A percentile compares a stretch with the other conserved stretches of the same genome.
Evolutionary conservation across 2,888 invertebrate species (phyloP).

Genomic region (Corythucha ciliata): DNA sequence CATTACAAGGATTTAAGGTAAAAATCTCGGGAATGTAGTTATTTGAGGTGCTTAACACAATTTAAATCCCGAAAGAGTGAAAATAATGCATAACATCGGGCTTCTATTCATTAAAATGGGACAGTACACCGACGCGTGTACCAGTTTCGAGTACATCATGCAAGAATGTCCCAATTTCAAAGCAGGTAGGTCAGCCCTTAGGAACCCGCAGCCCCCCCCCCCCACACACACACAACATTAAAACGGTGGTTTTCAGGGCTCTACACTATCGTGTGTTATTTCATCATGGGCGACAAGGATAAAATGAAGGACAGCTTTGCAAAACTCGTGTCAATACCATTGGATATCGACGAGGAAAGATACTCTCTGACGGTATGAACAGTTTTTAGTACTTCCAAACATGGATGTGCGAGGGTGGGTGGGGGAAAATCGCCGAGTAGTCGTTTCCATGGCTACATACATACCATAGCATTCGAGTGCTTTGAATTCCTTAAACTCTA

Average conservation of each 20-base stretch:
- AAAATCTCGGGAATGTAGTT: background rate
- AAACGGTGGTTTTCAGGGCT: conserved; percentile 56
- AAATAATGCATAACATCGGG: conserved; percentile 97
- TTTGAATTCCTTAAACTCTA: too few species aligned
- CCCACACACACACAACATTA: too few species aligned
- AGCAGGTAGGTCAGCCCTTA: conserved; percentile 48
- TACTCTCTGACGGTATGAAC: conserved; percentile 45
- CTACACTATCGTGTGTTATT: conserved; percentile 79
- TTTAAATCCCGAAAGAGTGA: conserved; percentile 53
- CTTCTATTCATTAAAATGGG: conserved; percentile 91
- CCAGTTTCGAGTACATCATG: conserved; percentile 97
- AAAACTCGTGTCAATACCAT: conserved; percentile 76
- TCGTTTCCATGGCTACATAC: too few species aligned
- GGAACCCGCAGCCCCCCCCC: too few species aligned
- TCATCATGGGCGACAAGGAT: conserved; percentile 81
- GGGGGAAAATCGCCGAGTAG: too few species aligned
- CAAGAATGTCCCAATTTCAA: conserved; percentile 85
- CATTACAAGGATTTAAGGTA: conserved; percentile 85
- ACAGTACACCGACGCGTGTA: conserved; percentile 91
- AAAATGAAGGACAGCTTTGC: conserved; percentile 90
- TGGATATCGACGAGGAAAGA: conserved; percentile 70
- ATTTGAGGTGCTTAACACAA: conserved; percentile 13
- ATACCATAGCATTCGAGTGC: too few species aligned
- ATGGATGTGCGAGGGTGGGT: too few species aligned
- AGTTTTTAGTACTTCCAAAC: too few species aligned